phyloP scores from a whole-genome alignment of 1,140 invertebrate genomes.

The Nylanderia fulva region DNA sequence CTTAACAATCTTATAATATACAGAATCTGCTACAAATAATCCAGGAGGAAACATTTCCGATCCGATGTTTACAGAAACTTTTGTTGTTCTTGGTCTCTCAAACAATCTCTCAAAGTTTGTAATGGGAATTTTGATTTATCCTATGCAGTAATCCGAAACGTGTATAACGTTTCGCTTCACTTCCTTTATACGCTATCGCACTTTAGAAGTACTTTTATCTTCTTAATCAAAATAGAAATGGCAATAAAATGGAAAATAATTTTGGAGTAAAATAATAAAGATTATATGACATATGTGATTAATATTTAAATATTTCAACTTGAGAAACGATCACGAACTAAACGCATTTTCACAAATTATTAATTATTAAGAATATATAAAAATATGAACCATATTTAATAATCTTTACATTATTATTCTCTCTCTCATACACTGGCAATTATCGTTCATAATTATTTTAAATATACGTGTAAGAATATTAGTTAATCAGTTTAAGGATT shows the following conservation, averaged over 20 bases:
- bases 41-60: conserved; percentile 1
- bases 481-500: too few relatives aligned
- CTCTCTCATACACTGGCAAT: too few relatives aligned
- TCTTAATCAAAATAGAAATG: not conserved
- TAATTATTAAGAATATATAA: too few relatives aligned
- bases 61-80: conserved; percentile 9
- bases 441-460: too few relatives aligned
- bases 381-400: too few relatives aligned
- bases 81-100: conserved; percentile 8
- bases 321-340: too few relatives aligned
- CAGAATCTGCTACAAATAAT: conserved; percentile 20
- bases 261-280: not conserved
- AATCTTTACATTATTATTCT: too few relatives aligned
- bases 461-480: not conserved
- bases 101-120: conserved; percentile 12
- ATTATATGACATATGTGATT: too few relatives aligned
- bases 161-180: not conserved
- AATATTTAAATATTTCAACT: too few relatives aligned
- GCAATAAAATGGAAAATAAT: not conserved
- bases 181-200: not conserved
- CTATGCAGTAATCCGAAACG: not conserved
- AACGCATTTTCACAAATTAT: too few relatives aligned
- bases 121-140: conserved; percentile 8
- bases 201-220: not conserved
- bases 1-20: not conserved